Evolutionary conservation across 2,797 vertebrate species (phyloP), one percentile per base, ranked within the genome.

Genomic region (Sebastolobus alascanus): DNA sequence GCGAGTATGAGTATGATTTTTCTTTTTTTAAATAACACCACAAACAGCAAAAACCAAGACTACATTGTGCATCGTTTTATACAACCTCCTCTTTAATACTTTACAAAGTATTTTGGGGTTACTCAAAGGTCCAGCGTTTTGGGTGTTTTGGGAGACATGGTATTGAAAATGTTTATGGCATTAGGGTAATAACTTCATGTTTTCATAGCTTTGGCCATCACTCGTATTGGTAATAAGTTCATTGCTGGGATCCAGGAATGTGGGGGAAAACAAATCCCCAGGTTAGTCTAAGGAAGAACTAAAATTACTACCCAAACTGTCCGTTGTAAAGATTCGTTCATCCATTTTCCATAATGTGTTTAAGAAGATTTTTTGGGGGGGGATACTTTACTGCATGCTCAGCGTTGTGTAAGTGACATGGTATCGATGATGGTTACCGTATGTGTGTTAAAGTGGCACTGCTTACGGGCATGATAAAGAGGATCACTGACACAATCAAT

Each of bases 401-500:
- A 43, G 75, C 2, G 2, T 31, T 80, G 40, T 80, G 5, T 80
- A 77, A 78, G 72, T 80, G 71, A 80, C 72, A 77, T 35, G 10
- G 37, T 75, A 89, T 87, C 20, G 87, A 90, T 75, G 27, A 11
- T 8, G 66, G 69, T 91, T 86, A 85, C 86, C 46, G 79, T 87
- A 87, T 37, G 50, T 2, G 63, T 74, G 70, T 88, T 84, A 75
- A 63, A 66, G 82, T 84, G 77, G 43, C 80, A 46, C 73, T 84
- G 79, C 87, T 90, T 88, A 91, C 79, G 37, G 86, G 84, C 75
- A 92, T 89, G 79, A 90, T 75, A 66, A 84, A 80, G 76, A 82
- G 76, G 69, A 91, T 89, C 83, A 77, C 75, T 87, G 82, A 89
- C 77, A 77, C 75, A 89, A 90, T 94, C 92, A 89, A 93, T 93